phyloP scores from a whole-genome alignment of 2,888 invertebrate species.

The Acanthococcus lagerstroemiae region DNA sequence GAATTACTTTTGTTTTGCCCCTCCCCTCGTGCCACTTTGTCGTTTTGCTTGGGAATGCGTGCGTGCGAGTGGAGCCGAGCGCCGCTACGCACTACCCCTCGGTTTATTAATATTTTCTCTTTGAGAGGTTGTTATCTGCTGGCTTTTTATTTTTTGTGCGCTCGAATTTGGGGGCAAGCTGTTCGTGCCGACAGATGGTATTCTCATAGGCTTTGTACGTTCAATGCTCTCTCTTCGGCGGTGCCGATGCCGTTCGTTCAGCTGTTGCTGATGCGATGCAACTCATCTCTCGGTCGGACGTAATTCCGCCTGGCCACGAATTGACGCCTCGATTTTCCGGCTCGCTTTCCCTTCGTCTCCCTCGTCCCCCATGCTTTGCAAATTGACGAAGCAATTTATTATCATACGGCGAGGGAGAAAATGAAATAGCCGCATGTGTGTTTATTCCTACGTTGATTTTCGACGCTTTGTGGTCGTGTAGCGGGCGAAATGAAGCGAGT shows the following conservation, averaged over 20 bases:
- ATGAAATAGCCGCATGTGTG: slow-evolving; percentile 9
- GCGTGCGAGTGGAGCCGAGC: background rate
- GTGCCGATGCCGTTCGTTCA: background rate
- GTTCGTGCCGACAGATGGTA: slow-evolving; percentile 26
- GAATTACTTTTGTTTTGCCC: slow-evolving; percentile 18
- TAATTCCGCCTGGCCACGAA: slow-evolving; percentile 1
- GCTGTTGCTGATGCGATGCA: slow-evolving; percentile 13
- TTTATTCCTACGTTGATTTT: background rate
- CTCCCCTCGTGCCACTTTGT: too few species aligned
- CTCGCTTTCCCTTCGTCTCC: background rate
- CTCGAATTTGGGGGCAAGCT: slow-evolving; percentile 22
- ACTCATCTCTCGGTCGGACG: too few species aligned
- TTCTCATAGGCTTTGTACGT: slow-evolving; percentile 17
- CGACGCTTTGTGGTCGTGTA: background rate
- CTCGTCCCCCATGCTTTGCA: background rate
- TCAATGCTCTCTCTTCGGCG: background rate
- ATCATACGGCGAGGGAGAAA: background rate
- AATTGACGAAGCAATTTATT: slow-evolving; percentile 1
- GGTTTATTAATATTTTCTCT: slow-evolving; percentile 16
- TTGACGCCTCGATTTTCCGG: background rate
- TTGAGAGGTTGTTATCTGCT: slow-evolving; percentile 8
- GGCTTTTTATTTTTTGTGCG: too few species aligned
- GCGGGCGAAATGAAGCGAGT: background rate
- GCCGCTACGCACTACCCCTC: too few species aligned
- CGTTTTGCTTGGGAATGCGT: slow-evolving; percentile 12